Conservation (phyloP, 2,113 vertebrate genomes). For the Morone saxatilis region DNA sequence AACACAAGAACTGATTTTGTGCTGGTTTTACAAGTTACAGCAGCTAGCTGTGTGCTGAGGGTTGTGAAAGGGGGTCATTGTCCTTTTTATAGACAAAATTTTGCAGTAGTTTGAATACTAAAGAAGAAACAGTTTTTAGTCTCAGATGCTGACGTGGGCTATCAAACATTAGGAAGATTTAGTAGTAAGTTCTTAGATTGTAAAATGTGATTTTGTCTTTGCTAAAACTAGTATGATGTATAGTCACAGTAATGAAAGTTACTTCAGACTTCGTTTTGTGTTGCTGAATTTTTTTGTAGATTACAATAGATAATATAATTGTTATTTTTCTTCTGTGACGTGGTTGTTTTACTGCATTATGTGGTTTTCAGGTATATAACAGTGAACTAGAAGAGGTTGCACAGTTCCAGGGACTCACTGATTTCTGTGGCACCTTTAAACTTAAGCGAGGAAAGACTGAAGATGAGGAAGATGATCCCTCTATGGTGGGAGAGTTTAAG, state of each 20-base stretch:
- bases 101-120: neutral
- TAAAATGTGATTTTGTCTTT: neutral
- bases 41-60: neutral
- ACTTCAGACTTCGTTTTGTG: too few relatives aligned
- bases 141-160: neutral
- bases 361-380: constrained; percentile 86
- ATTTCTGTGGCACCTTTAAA: constrained; percentile 97
- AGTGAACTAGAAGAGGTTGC: constrained; percentile 89
- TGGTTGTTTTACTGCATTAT: neutral
- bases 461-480: constrained; percentile 91
- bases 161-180: neutral
- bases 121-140: neutral
- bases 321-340: neutral
- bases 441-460: constrained; percentile 91
- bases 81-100: neutral
- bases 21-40: neutral
- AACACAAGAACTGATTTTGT: constrained; percentile 5
- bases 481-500: constrained; percentile 98
- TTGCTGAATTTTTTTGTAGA: too few relatives aligned
- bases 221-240: neutral
- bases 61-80: neutral
- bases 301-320: neutral
- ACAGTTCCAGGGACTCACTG: constrained; percentile 90
- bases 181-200: neutral
- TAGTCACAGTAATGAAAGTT: neutral